Evolutionary conservation across 1,140 invertebrate genomes (phyloP).

Genomic region (Cydia strobilella): DNA sequence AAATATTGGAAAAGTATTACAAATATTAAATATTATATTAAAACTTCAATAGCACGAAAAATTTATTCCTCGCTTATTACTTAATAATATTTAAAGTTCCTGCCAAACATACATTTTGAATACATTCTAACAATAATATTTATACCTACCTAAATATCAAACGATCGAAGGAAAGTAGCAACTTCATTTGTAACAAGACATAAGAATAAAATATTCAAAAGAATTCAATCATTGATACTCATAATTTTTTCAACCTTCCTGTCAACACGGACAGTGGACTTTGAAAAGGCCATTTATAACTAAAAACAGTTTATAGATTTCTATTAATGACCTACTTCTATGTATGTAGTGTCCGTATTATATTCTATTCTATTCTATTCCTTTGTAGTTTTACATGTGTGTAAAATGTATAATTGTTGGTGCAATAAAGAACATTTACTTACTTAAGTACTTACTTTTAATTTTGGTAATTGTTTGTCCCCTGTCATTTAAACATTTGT

Average conservation of each 20-base stretch:
- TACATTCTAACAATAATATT: not conserved
- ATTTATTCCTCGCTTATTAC: not conserved
- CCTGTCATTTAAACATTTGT: too few relatives aligned
- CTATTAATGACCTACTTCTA: too few relatives aligned
- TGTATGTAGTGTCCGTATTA: too few relatives aligned
- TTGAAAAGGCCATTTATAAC: slow-evolving; percentile 1
- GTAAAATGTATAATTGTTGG: too few relatives aligned
- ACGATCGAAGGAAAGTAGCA: not conserved
- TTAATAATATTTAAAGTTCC: not conserved
- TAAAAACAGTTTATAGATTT: not conserved
- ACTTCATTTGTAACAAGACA: not conserved
- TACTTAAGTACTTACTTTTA: too few relatives aligned
- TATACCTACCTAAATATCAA: slow-evolving; percentile 5
- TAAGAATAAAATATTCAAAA: not conserved
- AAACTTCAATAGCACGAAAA: not conserved
- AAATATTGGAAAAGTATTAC: not conserved
- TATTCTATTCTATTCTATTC: too few relatives aligned
- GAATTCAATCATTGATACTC: not conserved
- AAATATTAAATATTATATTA: not conserved
- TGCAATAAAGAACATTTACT: too few relatives aligned
- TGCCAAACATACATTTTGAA: not conserved
- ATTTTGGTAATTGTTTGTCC: too few relatives aligned
- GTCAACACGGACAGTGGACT: not conserved
- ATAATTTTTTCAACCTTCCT: slow-evolving; percentile 9
- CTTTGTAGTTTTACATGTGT: too few relatives aligned